Conservation (phyloP, 2,888 invertebrate species). For the Pyrgus malvae region DNA sequence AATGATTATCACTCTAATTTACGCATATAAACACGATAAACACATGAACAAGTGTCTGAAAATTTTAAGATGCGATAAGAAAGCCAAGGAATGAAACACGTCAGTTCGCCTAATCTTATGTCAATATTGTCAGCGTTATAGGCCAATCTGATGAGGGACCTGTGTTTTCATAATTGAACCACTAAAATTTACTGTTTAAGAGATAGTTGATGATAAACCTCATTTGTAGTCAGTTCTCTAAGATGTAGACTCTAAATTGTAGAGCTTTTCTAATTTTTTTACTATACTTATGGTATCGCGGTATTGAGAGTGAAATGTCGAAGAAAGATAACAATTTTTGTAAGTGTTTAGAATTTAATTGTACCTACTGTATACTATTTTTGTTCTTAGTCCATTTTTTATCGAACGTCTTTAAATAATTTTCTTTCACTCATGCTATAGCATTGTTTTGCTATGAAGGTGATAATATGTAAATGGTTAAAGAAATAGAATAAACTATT, state of each 20-base stretch:
- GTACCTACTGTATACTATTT: too few relatives aligned
- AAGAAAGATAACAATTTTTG: conserved; percentile 68
- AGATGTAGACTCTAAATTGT: neutral
- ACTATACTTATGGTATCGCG: neutral
- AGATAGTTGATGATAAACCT: neutral
- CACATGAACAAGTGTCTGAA: conserved; percentile 34
- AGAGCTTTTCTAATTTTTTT: neutral
- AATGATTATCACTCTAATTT: too few relatives aligned
- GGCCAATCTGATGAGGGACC: conserved; percentile 41
- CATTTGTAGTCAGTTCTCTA: neutral
- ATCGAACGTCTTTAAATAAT: too few relatives aligned
- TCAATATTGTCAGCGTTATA: conserved; percentile 63
- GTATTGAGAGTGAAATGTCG: conserved; percentile 7
- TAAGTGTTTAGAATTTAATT: conserved; percentile 49
- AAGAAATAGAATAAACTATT: too few relatives aligned
- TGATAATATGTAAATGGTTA: too few relatives aligned
- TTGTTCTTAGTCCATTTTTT: too few relatives aligned
- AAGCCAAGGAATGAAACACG: conserved; percentile 53
- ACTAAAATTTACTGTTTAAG: conserved; percentile 29
- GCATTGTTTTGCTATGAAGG: too few relatives aligned
- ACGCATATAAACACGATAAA: neutral
- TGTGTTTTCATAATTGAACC: conserved; percentile 51
- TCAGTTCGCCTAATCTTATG: conserved; percentile 61
- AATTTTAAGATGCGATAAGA: conserved; percentile 49
- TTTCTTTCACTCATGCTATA: too few relatives aligned